phyloP scores from a whole-genome alignment of 2,888 invertebrate species.

The Ellobium chinense region DNA sequence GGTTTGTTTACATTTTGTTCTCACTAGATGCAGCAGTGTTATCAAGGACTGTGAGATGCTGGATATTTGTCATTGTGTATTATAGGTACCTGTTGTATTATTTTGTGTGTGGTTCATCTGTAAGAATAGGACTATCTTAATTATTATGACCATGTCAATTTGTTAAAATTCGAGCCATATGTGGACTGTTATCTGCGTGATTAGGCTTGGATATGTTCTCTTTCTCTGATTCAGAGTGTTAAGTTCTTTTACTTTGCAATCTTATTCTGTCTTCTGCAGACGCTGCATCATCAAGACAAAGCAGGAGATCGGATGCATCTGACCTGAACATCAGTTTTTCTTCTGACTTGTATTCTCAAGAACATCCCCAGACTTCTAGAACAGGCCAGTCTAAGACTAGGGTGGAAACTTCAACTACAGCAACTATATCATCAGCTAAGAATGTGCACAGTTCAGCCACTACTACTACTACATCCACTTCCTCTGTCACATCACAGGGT shows the following conservation, averaged over 20 bases:
- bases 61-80: no score
- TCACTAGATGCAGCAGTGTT: no score
- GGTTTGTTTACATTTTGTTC: constrained; percentile 29
- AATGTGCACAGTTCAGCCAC: not conserved
- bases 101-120: no score
- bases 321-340: not conserved
- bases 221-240: not conserved
- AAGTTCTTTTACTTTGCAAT: not conserved
- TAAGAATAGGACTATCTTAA: no score
- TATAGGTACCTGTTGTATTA: no score
- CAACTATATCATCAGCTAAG: not conserved
- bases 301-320: not conserved
- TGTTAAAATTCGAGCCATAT: no score
- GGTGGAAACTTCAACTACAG: not conserved
- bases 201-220: not conserved
- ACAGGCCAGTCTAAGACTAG: not conserved
- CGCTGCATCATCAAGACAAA: not conserved
- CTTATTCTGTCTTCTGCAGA: not conserved
- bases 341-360: not conserved
- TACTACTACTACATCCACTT: not conserved
- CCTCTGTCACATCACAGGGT: not conserved
- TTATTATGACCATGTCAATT: no score
- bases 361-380: not conserved
- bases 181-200: no score
- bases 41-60: not conserved